Evolutionary conservation across 2,888 invertebrate species (phyloP), one percentile per base, ranked within the genome.

Genomic region (Ypsolopha sequella): DNA sequence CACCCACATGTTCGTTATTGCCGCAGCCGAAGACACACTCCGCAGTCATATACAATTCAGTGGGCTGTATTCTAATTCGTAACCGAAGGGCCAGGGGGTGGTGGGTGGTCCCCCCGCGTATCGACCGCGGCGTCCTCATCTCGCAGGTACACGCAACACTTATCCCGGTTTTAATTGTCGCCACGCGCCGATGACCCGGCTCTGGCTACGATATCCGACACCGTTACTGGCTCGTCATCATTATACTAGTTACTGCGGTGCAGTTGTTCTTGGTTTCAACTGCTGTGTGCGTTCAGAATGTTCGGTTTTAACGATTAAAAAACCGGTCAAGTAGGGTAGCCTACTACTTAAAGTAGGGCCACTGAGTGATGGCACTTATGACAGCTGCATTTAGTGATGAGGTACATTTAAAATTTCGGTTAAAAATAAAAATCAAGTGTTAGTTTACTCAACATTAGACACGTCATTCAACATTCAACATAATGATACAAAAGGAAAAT

Each of bases 161-260:
- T 82, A 81, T 84, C 84, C 84, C 77, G 73, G 78, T 79, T 82
- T 82, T 84, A 84, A 84, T 85, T 85, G 85, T 82, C 82, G 80
- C 80, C 76, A 81, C 78, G 80, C 82, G 73, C 77, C 74, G 80
- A 77, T 80, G 80, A 81, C 79, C 62, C 63, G 63, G 56, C 57
- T 54, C 65, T 64, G 65, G 67, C 65, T 64, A 58, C 60, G 60
- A 66, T 64, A 60, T 60, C 59, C 63, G 60, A 60, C 63, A 63
- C 65, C 62, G 66, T 61, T 65, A 65, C 60, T 51, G 54, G 45
- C 51, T 53, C 52, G 52, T 49, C 50, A 49, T 50, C 53, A 48
- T 51, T 11, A 36, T 11, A 36, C 11, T 13, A 46, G 34, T n/a
- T n/a, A 10, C 35, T n/a, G n/a, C 33, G 33, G 13, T 10, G 14